Conservation (phyloP, 92 coral and sea anemone genomes). For the Epizoanthus ramosus region DNA sequence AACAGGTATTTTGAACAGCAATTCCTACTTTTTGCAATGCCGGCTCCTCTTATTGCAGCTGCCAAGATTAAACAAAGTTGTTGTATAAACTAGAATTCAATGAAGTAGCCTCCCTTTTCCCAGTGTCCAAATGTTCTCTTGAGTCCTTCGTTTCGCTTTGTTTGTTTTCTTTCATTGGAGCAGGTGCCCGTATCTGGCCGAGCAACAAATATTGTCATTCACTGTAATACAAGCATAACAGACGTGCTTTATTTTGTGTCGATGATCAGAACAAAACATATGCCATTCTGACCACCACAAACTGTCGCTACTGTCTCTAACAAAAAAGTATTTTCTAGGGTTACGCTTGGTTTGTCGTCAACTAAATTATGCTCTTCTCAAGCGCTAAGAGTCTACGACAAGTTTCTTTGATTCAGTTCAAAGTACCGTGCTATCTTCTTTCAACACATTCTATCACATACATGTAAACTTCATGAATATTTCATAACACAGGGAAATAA, state of each 20-base stretch:
- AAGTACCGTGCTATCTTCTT: slow-evolving; percentile 12
- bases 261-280: background rate
- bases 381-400: background rate
- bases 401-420: slow-evolving; percentile 3
- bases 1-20: too few relatives aligned
- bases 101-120: too few relatives aligned
- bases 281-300: background rate
- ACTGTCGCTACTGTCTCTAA: background rate
- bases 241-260: background rate
- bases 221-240: background rate
- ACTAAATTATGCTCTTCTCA: background rate
- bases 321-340: background rate
- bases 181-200: slow-evolving; percentile 18
- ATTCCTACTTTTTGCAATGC: too few relatives aligned
- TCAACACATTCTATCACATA: slow-evolving; percentile 34
- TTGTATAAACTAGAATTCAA: too few relatives aligned
- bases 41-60: too few relatives aligned
- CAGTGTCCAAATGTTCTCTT: too few relatives aligned
- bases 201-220: background rate
- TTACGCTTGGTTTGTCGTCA: background rate
- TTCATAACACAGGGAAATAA: slow-evolving; percentile 10
- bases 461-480: slow-evolving; percentile 32
- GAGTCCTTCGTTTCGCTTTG: too few relatives aligned
- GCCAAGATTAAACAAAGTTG: too few relatives aligned
- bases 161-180: slow-evolving; percentile 15